phyloP scores from a whole-genome alignment of 2,113 vertebrate genomes.

The Hippolais icterina region DNA sequence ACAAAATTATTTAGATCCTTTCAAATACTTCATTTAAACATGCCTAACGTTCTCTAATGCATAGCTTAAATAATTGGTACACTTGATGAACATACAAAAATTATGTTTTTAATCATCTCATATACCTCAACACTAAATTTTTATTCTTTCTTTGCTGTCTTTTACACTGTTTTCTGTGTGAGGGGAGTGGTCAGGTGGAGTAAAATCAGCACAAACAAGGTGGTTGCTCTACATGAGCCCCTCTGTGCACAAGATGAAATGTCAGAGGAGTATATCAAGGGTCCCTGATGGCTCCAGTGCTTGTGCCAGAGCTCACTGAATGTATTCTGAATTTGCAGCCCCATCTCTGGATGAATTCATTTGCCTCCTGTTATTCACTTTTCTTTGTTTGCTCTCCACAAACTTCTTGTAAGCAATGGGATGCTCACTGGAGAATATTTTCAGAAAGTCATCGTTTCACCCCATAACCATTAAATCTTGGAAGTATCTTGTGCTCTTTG shows the following conservation, averaged over 20 bases:
- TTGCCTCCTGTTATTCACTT: rapidly evolving
- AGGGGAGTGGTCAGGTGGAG: not conserved
- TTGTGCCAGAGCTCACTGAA: not conserved
- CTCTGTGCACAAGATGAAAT: not conserved
- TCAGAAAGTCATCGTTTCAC: not conserved
- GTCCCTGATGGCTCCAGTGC: not conserved
- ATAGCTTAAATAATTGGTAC: not conserved
- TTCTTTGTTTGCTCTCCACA: not conserved
- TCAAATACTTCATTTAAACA: not conserved
- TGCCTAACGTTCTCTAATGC: not conserved
- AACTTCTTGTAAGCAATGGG: not conserved
- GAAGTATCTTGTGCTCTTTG: not conserved
- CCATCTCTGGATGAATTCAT: not conserved
- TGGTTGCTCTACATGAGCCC: not conserved
- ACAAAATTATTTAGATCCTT: not conserved
- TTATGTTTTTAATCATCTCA: not conserved
- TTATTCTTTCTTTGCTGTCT: not conserved
- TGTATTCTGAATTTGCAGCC: not conserved
- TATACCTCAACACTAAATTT: not conserved
- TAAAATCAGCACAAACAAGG: not conserved
- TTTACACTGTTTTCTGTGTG: not conserved
- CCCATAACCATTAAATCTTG: not conserved
- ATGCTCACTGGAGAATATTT: not conserved
- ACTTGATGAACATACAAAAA: not conserved
- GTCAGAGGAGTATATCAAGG: not conserved